Evolutionary conservation across 2,888 invertebrate species (phyloP).

Genomic region (Eristalis pertinax): DNA sequence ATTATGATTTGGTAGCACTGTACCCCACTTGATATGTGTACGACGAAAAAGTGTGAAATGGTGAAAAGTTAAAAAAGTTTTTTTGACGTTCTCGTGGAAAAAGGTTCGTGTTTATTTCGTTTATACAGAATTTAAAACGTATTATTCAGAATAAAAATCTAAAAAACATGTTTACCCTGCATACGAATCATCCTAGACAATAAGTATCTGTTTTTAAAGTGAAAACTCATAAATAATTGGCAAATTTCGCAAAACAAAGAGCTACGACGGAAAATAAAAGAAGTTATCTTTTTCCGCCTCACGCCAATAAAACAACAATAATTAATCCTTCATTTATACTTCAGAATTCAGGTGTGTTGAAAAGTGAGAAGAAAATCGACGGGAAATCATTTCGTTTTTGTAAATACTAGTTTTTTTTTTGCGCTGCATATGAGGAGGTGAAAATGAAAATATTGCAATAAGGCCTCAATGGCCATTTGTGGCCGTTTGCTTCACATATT

Average conservation of each 20-base stretch:
- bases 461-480: slow-evolving; percentile 11
- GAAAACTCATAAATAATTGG: slow-evolving; percentile 29
- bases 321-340: slow-evolving; percentile 43
- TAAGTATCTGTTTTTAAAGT: slow-evolving; percentile 47
- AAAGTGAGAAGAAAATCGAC: slow-evolving; percentile 21
- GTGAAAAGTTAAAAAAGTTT: slow-evolving; percentile 59
- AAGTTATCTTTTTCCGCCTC: slow-evolving; percentile 16
- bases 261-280: slow-evolving; percentile 13
- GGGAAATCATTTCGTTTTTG: neutral
- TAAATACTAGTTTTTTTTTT: slow-evolving; percentile 10
- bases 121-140: slow-evolving; percentile 37
- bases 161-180: slow-evolving; percentile 55
- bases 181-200: slow-evolving; percentile 12
- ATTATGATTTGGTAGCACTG: slow-evolving; percentile 47
- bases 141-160: slow-evolving; percentile 5
- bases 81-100: slow-evolving; percentile 70
- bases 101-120: slow-evolving; percentile 71
- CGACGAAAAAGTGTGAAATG: slow-evolving; percentile 60
- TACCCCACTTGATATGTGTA: slow-evolving; percentile 44
- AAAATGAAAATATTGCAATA: slow-evolving; percentile 55
- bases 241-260: slow-evolving; percentile 61
- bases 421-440: slow-evolving; percentile 35
- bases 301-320: slow-evolving; percentile 18
- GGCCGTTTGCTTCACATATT: neutral
- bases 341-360: slow-evolving; percentile 65